Evolutionary conservation across 2,797 vertebrate species (phyloP).

Genomic region (Acropternis orthonyx): DNA sequence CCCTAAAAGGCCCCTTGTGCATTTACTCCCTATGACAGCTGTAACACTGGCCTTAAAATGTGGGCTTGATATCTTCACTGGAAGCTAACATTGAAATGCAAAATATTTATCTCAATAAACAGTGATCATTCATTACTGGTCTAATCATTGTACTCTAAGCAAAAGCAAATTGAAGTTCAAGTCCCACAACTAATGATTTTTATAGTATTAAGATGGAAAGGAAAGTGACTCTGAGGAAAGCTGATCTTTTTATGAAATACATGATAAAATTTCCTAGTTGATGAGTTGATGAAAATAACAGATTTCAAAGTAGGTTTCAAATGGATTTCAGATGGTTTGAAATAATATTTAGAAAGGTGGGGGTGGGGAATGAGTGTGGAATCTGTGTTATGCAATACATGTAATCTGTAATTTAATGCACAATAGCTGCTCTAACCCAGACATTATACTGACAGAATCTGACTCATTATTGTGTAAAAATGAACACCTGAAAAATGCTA

Average conservation of each 20-base stretch:
- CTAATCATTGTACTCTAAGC: background rate
- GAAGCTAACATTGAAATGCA: background rate
- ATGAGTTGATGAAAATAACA: background rate
- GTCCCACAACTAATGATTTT: background rate
- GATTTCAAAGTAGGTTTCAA: background rate
- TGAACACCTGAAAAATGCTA: background rate
- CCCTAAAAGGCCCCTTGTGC: background rate
- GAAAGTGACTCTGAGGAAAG: background rate
- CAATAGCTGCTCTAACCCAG: background rate
- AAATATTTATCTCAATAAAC: background rate
- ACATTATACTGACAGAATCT: background rate
- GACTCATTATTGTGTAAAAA: background rate
- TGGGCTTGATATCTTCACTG: background rate
- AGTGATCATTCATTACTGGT: background rate
- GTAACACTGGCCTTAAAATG: background rate
- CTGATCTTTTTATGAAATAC: background rate
- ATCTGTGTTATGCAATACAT: background rate
- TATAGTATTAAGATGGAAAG: background rate
- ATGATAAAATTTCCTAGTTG: background rate
- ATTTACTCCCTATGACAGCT: background rate
- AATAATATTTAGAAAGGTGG: background rate
- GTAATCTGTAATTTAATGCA: background rate
- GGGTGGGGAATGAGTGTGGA: background rate
- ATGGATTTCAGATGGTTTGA: background rate
- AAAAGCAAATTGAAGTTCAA: background rate